Conservation (phyloP, 92 coral and sea anemone species). For the Phymanthus crucifer region DNA sequence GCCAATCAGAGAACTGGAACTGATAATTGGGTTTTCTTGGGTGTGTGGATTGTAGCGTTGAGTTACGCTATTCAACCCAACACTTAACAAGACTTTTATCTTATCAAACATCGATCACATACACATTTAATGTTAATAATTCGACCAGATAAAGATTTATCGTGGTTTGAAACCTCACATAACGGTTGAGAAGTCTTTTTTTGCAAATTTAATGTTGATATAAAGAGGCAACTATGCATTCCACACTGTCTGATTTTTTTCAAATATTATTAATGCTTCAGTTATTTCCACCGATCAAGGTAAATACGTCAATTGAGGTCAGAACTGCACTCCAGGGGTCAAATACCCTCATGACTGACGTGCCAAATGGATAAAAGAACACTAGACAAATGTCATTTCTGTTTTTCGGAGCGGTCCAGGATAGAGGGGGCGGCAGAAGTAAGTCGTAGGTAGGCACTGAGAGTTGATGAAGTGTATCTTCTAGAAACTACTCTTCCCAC, state of each 20-base stretch:
- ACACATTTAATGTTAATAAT: background rate
- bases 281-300: constrained; percentile 14
- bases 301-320: constrained; percentile 27
- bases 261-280: constrained; percentile 8
- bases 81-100: background rate
- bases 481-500: background rate
- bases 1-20: constrained; percentile 15
- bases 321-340: background rate
- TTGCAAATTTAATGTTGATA: background rate
- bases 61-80: constrained; percentile 11
- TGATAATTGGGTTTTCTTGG: constrained; percentile 7
- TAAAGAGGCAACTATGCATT: background rate
- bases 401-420: background rate
- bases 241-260: background rate
- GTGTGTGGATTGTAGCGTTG: background rate
- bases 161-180: background rate
- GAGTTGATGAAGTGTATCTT: background rate
- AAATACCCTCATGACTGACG: background rate
- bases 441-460: background rate
- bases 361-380: background rate
- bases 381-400: background rate
- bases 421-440: background rate
- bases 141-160: background rate
- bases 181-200: background rate
- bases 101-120: background rate